Evolutionary conservation across 35 echinoderm and acorn worm species (phyloP).

Genomic region (Ophioderma brevispina): DNA sequence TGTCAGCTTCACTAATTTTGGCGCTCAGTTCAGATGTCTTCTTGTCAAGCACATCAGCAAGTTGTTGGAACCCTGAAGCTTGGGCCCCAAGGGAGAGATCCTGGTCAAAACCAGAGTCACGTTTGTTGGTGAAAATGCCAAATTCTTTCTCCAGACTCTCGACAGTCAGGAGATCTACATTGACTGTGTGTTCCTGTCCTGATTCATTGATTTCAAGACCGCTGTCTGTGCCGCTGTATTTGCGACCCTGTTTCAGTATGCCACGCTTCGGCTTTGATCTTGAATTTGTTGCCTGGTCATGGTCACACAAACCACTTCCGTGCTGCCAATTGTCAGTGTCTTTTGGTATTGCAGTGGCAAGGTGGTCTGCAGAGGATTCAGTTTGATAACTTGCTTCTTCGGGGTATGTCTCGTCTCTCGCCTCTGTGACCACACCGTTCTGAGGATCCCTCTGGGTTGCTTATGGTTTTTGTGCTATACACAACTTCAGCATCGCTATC

Average conservation of each 20-base stretch:
- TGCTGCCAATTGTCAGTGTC: not conserved
- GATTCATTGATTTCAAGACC: slow-evolving; percentile 55
- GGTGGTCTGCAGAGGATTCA: slow-evolving; percentile 23
- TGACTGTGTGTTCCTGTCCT: not conserved
- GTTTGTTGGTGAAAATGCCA: not conserved
- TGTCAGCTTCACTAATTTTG: slow-evolving; percentile 2
- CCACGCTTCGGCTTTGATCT: slow-evolving; percentile 16
- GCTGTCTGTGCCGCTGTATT: slow-evolving; percentile 52
- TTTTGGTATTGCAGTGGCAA: not conserved
- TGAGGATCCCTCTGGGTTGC: slow-evolving; percentile 69
- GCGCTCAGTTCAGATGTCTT: slow-evolving; percentile 20
- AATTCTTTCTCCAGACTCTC: slow-evolving; percentile 25
- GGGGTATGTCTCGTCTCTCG: not conserved
- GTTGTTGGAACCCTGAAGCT: slow-evolving; percentile 23
- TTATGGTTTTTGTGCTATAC: slow-evolving; percentile 4
- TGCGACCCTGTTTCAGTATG: slow-evolving; percentile 54
- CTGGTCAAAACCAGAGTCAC: slow-evolving; percentile 46
- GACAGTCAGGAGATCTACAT: not conserved
- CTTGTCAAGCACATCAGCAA: not conserved
- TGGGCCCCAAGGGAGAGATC: slow-evolving; percentile 3
- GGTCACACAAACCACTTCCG: slow-evolving; percentile 1
- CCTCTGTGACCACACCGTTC: slow-evolving; percentile 16
- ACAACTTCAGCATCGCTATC: not conserved
- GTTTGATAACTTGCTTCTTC: not conserved
- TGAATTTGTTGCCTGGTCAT: slow-evolving; percentile 3